Percentiles rank a stretch among this genome's conserved stretches.
Evolutionary conservation across 2,113 vertebrate genomes (phyloP).

Genomic region (Fulica atra): DNA sequence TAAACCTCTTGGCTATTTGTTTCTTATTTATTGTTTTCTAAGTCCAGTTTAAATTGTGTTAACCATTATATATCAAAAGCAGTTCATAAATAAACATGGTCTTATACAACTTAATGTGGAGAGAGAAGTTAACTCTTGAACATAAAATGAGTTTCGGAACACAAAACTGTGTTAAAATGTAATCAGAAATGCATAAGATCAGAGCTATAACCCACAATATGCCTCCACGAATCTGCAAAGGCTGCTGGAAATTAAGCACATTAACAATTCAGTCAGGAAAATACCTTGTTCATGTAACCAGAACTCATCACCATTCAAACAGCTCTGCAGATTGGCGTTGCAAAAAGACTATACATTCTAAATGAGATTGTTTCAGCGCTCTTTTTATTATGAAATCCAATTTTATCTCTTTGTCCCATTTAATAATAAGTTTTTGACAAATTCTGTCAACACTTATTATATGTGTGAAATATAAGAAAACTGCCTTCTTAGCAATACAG

Average conservation of each 20-base stretch:
- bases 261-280: slow-evolving; percentile 21
- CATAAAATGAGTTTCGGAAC: background rate
- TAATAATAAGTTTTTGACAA: slow-evolving; percentile 67
- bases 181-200: background rate
- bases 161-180: background rate
- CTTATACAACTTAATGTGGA: background rate
- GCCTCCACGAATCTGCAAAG: background rate
- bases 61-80: background rate
- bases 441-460: slow-evolving; percentile 56
- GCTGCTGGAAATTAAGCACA: slow-evolving; percentile 42
- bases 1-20: background rate
- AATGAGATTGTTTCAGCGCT: slow-evolving; percentile 55
- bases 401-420: slow-evolving; percentile 66
- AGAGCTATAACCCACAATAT: background rate
- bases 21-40: background rate
- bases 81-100: background rate
- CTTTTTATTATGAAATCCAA: slow-evolving; percentile 68
- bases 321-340: background rate
- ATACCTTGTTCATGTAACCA: background rate
- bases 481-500: background rate
- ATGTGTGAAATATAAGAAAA: slow-evolving; percentile 7
- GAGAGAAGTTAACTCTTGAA: background rate
- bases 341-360: slow-evolving; percentile 47
- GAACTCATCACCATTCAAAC: slow-evolving; percentile 34
- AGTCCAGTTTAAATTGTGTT: background rate